Evolutionary conservation across 2,888 invertebrate species (phyloP).

Genomic region (Platycheirus albimanus): DNA sequence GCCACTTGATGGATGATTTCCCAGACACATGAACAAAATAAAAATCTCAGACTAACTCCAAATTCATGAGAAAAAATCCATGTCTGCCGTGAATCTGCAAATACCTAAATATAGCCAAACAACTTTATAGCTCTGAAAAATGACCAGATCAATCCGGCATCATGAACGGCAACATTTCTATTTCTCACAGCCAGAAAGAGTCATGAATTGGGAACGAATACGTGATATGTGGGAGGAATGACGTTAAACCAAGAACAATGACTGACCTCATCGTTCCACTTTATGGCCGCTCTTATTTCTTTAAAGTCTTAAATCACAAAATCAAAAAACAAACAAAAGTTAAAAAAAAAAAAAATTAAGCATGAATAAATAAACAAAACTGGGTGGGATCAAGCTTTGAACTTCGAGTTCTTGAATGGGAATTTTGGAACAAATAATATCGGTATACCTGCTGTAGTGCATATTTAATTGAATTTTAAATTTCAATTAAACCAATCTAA

Average conservation of each 20-base stretch:
- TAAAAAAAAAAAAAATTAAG: too few species aligned
- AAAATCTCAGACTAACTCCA: constrained; percentile 18
- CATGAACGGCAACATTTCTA: neutral
- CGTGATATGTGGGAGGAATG: constrained; percentile 35
- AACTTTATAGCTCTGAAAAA: constrained; percentile 15
- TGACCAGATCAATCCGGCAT: constrained; percentile 22
- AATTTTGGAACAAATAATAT: too few species aligned
- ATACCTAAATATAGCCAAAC: constrained; percentile 60
- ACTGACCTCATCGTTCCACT: constrained; percentile 48
- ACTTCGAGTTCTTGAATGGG: neutral
- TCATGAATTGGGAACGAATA: constrained; percentile 50
- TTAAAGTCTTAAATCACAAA: neutral
- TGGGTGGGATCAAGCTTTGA: neutral
- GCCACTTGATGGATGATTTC: constrained; percentile 57
- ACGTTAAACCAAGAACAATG: constrained; percentile 6
- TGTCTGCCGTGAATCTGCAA: constrained; percentile 65
- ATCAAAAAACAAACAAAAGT: neutral
- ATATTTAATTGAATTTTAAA: constrained; percentile 16
- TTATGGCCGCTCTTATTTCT: constrained; percentile 3
- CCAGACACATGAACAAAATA: constrained; percentile 26
- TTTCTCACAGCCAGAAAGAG: neutral
- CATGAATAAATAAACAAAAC: constrained; percentile 13
- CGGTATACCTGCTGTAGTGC: constrained; percentile 5
- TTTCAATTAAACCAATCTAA: constrained; percentile 36
- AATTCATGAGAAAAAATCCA: constrained; percentile 16